Evolutionary conservation across 2,113 vertebrate species (phyloP).

Genomic region (Ochotona princeps): DNA sequence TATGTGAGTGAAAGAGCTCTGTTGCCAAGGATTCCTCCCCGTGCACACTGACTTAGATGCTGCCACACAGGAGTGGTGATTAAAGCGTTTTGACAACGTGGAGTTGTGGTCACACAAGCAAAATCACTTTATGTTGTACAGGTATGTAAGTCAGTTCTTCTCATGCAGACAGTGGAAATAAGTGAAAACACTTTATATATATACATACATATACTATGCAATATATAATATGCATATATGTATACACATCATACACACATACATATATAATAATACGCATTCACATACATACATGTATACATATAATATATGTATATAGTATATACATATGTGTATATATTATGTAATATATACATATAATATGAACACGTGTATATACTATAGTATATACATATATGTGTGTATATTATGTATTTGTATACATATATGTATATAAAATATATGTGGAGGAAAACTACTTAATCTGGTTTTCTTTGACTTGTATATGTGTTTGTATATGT

Average conservation of each 20-base stretch:
- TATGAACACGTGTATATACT: no score
- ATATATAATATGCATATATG: no score
- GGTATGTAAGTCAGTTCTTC: background rate
- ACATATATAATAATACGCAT: no score
- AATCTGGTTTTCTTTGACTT: background rate
- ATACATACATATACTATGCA: background rate
- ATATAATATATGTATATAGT: no score
- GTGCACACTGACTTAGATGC: background rate
- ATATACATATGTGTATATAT: no score
- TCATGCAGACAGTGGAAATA: constrained; percentile 9
- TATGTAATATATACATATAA: no score
- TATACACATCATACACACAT: no score
- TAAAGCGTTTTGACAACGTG: constrained; percentile 32
- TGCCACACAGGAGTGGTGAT: background rate
- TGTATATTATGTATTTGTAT: no score
- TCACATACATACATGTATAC: no score
- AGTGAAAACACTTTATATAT: background rate
- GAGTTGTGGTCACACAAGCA: background rate
- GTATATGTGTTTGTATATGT: background rate
- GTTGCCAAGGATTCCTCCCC: background rate
- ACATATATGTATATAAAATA: no score
- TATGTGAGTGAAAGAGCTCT: background rate
- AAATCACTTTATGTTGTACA: background rate
- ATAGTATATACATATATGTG: no score
- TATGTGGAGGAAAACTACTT: background rate